Percentiles rank a stretch among this genome's conserved stretches.
phyloP scores from a whole-genome alignment of 2,797 vertebrate species.

The Cyclura pinguis region DNA sequence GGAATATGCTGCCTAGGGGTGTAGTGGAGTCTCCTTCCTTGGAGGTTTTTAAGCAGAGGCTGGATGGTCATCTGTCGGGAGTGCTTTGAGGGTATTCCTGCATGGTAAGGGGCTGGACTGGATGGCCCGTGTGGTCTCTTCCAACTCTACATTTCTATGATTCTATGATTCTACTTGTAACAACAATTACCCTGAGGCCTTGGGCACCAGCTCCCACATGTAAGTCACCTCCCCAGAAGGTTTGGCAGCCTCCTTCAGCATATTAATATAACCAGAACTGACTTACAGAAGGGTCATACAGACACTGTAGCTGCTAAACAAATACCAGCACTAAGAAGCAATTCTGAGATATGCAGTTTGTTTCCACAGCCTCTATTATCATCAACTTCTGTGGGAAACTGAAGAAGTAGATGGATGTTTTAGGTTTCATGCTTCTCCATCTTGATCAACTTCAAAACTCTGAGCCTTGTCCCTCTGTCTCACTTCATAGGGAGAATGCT shows the following conservation, averaged over 20 bases:
- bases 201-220: not conserved
- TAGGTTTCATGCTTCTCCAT: not conserved
- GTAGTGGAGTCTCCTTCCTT: too few species aligned
- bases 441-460: not conserved
- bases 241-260: not conserved
- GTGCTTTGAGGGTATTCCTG: too few species aligned
- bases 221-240: not conserved
- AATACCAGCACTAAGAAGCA: not conserved
- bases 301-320: not conserved
- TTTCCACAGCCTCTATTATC: not conserved
- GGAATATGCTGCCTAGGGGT: too few species aligned
- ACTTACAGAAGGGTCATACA: not conserved
- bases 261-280: not conserved
- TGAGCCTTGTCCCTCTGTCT: too few species aligned
- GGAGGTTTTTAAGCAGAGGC: too few species aligned
- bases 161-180: too few species aligned
- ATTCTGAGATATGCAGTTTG: not conserved
- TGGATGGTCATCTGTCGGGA: too few species aligned
- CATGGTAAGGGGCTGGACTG: too few species aligned
- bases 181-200: not conserved
- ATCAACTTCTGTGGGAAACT: not conserved
- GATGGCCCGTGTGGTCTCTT: too few species aligned
- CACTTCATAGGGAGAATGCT: not conserved
- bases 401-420: too few species aligned
- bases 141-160: too few species aligned